A percentile compares a stretch with the other conserved stretches of the same genome.
phyloP scores from a whole-genome alignment of 2,888 invertebrate genomes.

The Eustalomyia histrio region DNA sequence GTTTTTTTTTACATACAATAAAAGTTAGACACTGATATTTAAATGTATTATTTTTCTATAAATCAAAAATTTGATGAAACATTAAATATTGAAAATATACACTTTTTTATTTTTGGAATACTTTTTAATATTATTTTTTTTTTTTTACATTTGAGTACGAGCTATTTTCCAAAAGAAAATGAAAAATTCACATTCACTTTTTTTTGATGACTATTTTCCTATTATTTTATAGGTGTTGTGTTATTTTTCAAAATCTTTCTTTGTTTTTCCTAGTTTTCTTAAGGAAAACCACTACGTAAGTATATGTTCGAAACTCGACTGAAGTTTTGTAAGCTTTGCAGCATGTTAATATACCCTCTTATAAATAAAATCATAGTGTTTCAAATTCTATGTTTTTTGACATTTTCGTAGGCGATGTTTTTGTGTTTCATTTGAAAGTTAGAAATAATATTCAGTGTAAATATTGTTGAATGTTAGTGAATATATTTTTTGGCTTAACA shows the following conservation, averaged over 20 bases:
- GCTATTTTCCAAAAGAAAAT: constrained; percentile 63
- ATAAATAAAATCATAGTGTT: neutral
- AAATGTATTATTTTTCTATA: no score
- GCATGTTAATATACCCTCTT: constrained; percentile 72
- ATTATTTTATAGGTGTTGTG: neutral
- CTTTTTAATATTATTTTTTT: constrained; percentile 8
- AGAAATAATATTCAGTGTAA: neutral
- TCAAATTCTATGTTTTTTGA: constrained; percentile 48
- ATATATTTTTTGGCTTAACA: constrained; percentile 27
- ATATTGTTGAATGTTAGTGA: constrained; percentile 17
- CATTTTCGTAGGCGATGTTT: constrained; percentile 3
- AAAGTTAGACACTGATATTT: neutral
- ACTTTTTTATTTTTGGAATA: constrained; percentile 16
- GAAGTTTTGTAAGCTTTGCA: constrained; percentile 73
- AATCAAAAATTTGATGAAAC: neutral
- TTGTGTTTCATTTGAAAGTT: constrained; percentile 19
- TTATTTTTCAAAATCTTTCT: constrained; percentile 12
- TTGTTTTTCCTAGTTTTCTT: constrained; percentile 13
- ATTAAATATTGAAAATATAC: constrained; percentile 15
- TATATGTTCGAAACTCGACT: constrained; percentile 80
- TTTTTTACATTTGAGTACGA: constrained; percentile 79
- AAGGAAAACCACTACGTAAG: constrained; percentile 67
- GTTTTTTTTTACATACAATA: neutral
- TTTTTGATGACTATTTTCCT: neutral
- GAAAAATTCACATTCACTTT: constrained; percentile 43